Percentiles rank a stretch among this genome's conserved stretches.
phyloP scores from a whole-genome alignment of 2,797 vertebrate species.

The Halcyon chelicuti region DNA sequence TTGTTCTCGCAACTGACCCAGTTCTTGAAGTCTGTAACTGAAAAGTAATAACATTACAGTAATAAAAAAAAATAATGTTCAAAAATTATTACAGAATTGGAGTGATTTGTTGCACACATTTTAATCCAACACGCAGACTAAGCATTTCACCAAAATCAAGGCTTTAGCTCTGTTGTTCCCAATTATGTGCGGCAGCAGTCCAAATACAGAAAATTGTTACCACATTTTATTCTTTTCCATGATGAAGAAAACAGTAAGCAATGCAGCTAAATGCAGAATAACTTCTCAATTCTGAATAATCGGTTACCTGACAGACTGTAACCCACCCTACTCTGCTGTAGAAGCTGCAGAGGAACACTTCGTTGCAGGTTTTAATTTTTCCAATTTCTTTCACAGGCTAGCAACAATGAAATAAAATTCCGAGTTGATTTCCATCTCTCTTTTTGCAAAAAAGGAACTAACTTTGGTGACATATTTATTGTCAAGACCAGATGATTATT shows the following conservation, averaged over 20 bases:
- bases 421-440: neutral
- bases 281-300: conserved; percentile 69
- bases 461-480: conserved; percentile 44
- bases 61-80: conserved; percentile 65
- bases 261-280: conserved; percentile 71
- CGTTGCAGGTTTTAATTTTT: conserved; percentile 1
- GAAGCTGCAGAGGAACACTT: neutral
- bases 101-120: conserved; percentile 62
- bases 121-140: conserved; percentile 74
- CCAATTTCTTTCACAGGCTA: conserved; percentile 22
- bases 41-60: conserved; percentile 62
- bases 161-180: conserved; percentile 68
- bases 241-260: conserved; percentile 80
- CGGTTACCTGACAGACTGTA: conserved; percentile 60
- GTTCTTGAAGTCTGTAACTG: conserved; percentile 58
- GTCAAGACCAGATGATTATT: conserved; percentile 53
- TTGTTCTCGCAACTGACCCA: conserved; percentile 66
- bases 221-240: conserved; percentile 81
- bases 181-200: conserved; percentile 79
- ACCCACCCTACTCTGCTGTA: neutral
- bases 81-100: conserved; percentile 65
- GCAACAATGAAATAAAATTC: conserved; percentile 13
- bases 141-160: conserved; percentile 70
- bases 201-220: conserved; percentile 87
- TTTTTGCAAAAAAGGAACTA: conserved; percentile 11